phyloP scores from a whole-genome alignment of 2,888 invertebrate genomes.

The Notocelia uddmanniana region DNA sequence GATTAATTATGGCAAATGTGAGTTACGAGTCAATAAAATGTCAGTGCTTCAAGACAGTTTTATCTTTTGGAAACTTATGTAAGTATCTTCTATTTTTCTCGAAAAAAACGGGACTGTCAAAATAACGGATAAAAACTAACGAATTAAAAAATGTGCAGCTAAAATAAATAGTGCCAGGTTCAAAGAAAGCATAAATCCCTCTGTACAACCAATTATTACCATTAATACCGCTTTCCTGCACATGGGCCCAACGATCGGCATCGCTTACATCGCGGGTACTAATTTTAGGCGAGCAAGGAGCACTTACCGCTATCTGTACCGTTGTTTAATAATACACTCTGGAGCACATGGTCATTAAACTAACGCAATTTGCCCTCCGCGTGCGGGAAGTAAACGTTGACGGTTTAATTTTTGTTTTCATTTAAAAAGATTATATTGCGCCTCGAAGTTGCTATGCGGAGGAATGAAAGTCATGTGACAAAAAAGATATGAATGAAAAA shows the following conservation, averaged over 20 bases:
- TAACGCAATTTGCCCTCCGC: constrained; percentile 30
- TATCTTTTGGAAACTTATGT: too few species aligned
- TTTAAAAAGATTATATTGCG: neutral
- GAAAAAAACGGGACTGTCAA: too few species aligned
- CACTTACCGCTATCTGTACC: constrained; percentile 35
- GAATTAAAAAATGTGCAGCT: too few species aligned
- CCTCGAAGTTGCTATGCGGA: too few species aligned
- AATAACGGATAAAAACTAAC: too few species aligned
- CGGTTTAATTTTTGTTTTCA: neutral
- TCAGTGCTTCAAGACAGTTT: too few species aligned
- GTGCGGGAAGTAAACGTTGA: constrained; percentile 8
- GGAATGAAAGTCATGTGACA: too few species aligned
- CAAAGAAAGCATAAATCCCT: constrained; percentile 4
- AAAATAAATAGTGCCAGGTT: neutral
- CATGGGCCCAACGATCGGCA: constrained; percentile 1
- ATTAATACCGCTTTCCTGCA: constrained; percentile 5
- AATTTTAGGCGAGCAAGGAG: constrained; percentile 31
- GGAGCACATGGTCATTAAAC: constrained; percentile 37
- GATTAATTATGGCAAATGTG: too few species aligned
- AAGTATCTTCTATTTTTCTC: too few species aligned
- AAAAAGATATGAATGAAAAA: too few species aligned
- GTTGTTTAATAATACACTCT: constrained; percentile 45
- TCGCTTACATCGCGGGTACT: constrained; percentile 24
- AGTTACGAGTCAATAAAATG: too few species aligned
- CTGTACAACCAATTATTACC: constrained; percentile 2